Conservation (phyloP, 2,797 vertebrate species). For the Onychomys arenicola region DNA sequence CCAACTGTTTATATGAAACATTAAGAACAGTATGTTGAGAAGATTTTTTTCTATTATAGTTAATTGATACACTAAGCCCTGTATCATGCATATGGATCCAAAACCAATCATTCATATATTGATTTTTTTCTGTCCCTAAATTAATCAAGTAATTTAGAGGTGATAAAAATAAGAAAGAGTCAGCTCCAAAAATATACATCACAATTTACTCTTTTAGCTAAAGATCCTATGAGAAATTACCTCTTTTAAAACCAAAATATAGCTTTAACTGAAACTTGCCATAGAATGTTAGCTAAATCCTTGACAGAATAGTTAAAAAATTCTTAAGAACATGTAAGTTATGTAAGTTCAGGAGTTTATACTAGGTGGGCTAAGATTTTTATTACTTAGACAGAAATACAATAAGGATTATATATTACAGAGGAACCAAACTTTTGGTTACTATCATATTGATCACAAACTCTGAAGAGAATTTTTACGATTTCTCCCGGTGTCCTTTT, state of each 20-base stretch:
- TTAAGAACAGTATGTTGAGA: slow-evolving; percentile 72
- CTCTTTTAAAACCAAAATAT: slow-evolving; percentile 61
- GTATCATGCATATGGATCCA: slow-evolving; percentile 69
- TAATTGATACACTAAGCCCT: slow-evolving; percentile 70
- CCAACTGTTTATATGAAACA: slow-evolving; percentile 32
- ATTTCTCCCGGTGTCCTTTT: neutral
- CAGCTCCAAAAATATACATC: slow-evolving; percentile 73
- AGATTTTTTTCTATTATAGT: slow-evolving; percentile 62
- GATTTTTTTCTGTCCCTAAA: slow-evolving; percentile 72
- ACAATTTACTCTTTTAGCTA: slow-evolving; percentile 75
- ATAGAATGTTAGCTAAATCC: slow-evolving; percentile 65
- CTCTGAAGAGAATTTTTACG: neutral
- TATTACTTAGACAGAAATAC: slow-evolving; percentile 8
- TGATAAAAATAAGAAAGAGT: slow-evolving; percentile 75
- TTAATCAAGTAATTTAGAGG: slow-evolving; percentile 66
- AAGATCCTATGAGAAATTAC: slow-evolving; percentile 76
- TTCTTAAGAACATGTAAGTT: neutral
- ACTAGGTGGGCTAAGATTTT: neutral
- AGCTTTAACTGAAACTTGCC: slow-evolving; percentile 64
- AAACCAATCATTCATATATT: slow-evolving; percentile 82
- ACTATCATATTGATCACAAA: neutral
- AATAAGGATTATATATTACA: neutral
- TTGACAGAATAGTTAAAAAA: slow-evolving; percentile 45
- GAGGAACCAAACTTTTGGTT: slow-evolving; percentile 44
- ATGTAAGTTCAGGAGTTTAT: slow-evolving; percentile 22